phyloP scores from a whole-genome alignment of 2,113 vertebrate genomes.

The Nibea coibor region DNA sequence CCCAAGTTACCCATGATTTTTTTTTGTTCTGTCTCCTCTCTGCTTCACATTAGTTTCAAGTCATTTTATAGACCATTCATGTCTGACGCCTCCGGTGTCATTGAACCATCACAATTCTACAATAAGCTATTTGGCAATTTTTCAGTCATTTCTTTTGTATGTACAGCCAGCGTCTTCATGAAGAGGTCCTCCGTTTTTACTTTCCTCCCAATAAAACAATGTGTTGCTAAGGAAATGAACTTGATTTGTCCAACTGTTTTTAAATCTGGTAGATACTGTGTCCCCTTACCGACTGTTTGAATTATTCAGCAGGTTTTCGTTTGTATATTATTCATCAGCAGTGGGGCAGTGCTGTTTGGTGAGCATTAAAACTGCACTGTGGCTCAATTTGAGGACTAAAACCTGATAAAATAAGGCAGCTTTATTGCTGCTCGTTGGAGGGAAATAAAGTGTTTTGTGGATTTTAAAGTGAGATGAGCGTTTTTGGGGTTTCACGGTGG shows the following conservation, averaged over 20 bases:
- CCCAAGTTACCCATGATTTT: not conserved
- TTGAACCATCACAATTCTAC: constrained; percentile 13
- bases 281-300: constrained; percentile 36
- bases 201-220: constrained; percentile 61
- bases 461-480: constrained; percentile 1
- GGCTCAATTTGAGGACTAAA: not conserved
- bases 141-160: constrained; percentile 28
- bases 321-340: constrained; percentile 67
- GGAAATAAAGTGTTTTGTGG: not conserved
- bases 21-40: not conserved
- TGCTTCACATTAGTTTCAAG: not conserved
- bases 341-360: not conserved
- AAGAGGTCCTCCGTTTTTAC: constrained; percentile 50
- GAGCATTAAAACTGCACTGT: not conserved
- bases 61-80: not conserved
- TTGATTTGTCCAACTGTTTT: constrained; percentile 21
- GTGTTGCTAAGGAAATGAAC: constrained; percentile 33
- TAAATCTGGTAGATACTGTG: not conserved
- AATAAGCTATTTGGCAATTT: constrained; percentile 4
- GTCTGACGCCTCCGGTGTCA: not conserved
- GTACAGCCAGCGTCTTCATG: constrained; percentile 24
- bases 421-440: not conserved
- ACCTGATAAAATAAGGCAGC: not conserved
- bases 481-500: not conserved
- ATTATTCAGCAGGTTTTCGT: constrained; percentile 61